Percentiles rank a stretch among this genome's conserved stretches.
These are phyloP conservation scores for Drosophila nigricruria DNA, from an alignment of 2,888 invertebrate genomes.

Conservation along the genomic window DNA sequence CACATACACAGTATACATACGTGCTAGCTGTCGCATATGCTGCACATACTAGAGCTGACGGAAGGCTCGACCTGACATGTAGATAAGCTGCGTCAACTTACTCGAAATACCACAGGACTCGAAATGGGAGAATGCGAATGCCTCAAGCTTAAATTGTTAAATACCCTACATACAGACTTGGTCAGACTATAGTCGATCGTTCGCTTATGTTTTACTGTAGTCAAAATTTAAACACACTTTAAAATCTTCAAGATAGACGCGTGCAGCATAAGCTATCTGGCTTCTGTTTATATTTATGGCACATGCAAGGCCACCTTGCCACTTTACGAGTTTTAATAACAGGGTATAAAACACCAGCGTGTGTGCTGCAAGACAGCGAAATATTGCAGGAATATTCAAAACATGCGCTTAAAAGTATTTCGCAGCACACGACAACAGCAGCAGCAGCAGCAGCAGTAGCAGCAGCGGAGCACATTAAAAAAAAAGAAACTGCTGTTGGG, in stretches of 20 bases:
- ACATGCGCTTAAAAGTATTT: conserved; percentile 78
- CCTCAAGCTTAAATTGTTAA: neutral
- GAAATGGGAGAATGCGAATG: neutral
- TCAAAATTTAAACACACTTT: neutral
- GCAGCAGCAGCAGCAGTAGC: conserved; percentile 29
- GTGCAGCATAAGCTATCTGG: neutral
- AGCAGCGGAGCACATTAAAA: conserved; percentile 26
- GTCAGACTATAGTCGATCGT: neutral
- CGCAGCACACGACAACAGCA: conserved; percentile 56
- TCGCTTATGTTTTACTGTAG: neutral
- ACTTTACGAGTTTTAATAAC: neutral
- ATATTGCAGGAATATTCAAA: conserved; percentile 79
- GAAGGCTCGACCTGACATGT: conserved; percentile 58
- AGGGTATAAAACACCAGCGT: conserved; percentile 33
- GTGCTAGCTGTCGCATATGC: conserved; percentile 14
- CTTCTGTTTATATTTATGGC: neutral
- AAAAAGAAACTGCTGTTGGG: conserved; percentile 33
- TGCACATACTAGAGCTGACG: conserved; percentile 36
- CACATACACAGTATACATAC: conserved; percentile 1
- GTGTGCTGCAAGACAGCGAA: conserved; percentile 53
- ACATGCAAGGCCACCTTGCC: neutral
- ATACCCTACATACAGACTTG: neutral
- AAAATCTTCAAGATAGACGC: neutral
- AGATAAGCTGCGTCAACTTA: conserved; percentile 79
- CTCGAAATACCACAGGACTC: conserved; percentile 38